phyloP scores from a whole-genome alignment of 64 coral and sea anemone genomes.

The Montipora sp. region DNA sequence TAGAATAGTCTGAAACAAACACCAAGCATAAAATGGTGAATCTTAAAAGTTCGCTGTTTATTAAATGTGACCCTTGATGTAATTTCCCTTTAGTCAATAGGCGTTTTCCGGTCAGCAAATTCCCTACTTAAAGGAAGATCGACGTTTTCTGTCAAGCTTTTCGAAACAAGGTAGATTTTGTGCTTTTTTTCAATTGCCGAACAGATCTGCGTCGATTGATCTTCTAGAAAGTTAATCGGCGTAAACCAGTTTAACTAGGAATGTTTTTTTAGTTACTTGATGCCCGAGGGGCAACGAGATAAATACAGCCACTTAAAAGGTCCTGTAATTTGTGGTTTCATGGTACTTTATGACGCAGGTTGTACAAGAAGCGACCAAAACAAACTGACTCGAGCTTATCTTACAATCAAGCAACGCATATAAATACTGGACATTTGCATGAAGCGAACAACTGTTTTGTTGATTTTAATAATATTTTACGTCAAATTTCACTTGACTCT shows the following conservation, averaged over 20 bases:
- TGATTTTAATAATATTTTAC: neutral
- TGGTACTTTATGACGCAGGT: neutral
- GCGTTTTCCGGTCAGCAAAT: slow-evolving; percentile 24
- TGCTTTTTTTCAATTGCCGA: neutral
- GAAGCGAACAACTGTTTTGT: neutral
- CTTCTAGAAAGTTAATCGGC: neutral
- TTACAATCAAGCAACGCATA: neutral
- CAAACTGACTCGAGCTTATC: neutral
- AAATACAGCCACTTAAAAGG: neutral
- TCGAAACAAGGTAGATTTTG: neutral
- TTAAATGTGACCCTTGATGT: neutral
- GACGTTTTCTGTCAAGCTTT: neutral
- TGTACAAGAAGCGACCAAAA: neutral
- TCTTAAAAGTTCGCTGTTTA: neutral
- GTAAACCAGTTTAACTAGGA: neutral
- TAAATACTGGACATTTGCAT: neutral
- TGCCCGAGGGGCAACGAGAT: neutral
- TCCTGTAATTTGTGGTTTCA: slow-evolving; percentile 34
- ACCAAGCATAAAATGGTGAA: neutral
- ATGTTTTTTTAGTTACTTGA: slow-evolving; percentile 34
- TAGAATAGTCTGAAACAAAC: neutral
- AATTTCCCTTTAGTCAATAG: slow-evolving; percentile 19
- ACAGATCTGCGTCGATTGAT: neutral
- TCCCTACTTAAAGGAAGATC: neutral
- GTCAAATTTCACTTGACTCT: no score